Percentiles rank a stretch among this genome's conserved stretches.
Conservation (phyloP, 2,888 invertebrate genomes). For the Caenorhabditis doughertyi region DNA sequence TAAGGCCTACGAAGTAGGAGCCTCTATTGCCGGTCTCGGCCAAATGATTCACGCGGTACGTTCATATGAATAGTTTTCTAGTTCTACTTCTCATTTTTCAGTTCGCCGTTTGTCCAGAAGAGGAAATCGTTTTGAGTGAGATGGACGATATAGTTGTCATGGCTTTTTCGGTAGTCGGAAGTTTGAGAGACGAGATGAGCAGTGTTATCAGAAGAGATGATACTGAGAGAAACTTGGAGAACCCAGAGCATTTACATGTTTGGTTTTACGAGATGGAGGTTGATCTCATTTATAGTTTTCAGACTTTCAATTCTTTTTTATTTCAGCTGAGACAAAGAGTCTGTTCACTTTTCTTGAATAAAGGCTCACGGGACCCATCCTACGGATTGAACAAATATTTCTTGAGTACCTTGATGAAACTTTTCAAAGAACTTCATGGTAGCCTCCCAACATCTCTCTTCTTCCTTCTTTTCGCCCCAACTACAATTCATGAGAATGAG, state of each 20-base stretch:
- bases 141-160: slow-evolving; percentile 18
- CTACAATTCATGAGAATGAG: background rate
- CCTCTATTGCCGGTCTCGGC: slow-evolving; percentile 18
- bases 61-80: background rate
- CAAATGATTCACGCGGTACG: slow-evolving; percentile 51
- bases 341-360: slow-evolving; percentile 28
- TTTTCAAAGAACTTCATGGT: slow-evolving; percentile 12
- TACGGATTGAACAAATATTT: slow-evolving; percentile 35
- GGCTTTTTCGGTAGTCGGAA: slow-evolving; percentile 18
- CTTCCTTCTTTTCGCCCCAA: slow-evolving; percentile 55
- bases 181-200: slow-evolving; percentile 23
- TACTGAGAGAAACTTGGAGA: slow-evolving; percentile 26
- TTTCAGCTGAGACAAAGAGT: background rate
- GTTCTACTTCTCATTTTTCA: slow-evolving; percentile 14
- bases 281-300: too few species aligned
- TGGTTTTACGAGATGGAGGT: slow-evolving; percentile 19
- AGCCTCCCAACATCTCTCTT: slow-evolving; percentile 28
- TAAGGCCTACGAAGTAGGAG: slow-evolving; percentile 14
- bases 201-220: slow-evolving; percentile 11
- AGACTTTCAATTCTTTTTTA: too few species aligned
- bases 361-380: slow-evolving; percentile 19
- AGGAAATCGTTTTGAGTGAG: slow-evolving; percentile 4
- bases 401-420: slow-evolving; percentile 36
- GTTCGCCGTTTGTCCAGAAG: slow-evolving; percentile 25
- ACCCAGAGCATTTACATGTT: slow-evolving; percentile 7